Percentiles rank a stretch among this genome's conserved stretches.
These are phyloP conservation scores for Pygocentrus nattereri DNA, from an alignment of 2,797 vertebrate species.

Conservation along the genomic window DNA sequence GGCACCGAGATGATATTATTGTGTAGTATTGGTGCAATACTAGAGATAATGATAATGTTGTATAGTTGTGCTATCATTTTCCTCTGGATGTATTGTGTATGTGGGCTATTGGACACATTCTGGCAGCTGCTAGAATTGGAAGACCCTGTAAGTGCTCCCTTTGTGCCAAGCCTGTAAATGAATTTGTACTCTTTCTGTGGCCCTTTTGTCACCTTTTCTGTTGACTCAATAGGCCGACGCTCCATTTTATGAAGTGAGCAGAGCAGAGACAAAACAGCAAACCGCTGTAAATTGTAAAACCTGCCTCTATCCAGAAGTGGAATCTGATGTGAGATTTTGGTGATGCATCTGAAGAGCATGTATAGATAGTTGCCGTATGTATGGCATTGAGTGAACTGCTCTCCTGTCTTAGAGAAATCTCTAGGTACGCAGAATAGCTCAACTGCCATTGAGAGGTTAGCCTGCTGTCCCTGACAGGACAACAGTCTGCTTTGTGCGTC, in stretches of 20 bases:
- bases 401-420: slow-evolving; percentile 5
- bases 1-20: no score
- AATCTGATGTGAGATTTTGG: not conserved
- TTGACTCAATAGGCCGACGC: slow-evolving; percentile 22
- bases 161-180: not conserved
- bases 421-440: slow-evolving; percentile 12
- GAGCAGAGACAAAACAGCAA: not conserved
- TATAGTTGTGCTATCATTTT: not conserved
- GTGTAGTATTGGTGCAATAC: not conserved
- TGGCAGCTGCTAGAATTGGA: not conserved
- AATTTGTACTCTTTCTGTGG: not conserved
- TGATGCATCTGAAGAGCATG: not conserved
- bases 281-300: not conserved
- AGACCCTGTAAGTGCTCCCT: not conserved
- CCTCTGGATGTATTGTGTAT: not conserved
- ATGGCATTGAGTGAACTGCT: not conserved
- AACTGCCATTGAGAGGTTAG: slow-evolving; percentile 35
- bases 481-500: slow-evolving; percentile 52
- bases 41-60: not conserved
- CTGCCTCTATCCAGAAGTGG: not conserved
- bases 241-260: not conserved
- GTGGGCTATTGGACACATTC: slow-evolving; percentile 1
- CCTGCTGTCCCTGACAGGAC: slow-evolving; percentile 40
- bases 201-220: slow-evolving; percentile 23
- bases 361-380: not conserved